These are phyloP conservation scores for Trichopoda pennipes DNA, from an alignment of 2,888 invertebrate genomes.

Conservation along the genomic window DNA sequence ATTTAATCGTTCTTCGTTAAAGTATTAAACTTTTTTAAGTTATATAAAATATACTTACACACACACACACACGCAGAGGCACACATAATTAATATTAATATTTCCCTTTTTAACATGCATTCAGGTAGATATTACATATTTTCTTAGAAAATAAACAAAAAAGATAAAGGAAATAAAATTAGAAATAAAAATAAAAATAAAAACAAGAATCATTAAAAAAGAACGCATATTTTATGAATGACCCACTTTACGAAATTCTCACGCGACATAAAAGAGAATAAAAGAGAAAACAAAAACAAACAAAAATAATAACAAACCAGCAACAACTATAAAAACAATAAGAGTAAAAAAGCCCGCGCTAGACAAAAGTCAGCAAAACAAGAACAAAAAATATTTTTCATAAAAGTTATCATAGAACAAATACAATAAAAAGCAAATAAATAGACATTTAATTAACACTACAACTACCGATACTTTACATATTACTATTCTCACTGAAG, in stretches of 20 bases:
- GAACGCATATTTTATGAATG: constrained; percentile 63
- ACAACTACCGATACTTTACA: too few relatives aligned
- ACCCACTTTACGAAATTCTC: constrained; percentile 65
- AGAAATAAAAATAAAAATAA: constrained; percentile 16
- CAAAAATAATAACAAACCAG: constrained; percentile 8
- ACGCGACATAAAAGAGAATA: constrained; percentile 50
- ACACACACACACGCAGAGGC: too few relatives aligned
- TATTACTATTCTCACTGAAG: too few relatives aligned
- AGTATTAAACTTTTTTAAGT: constrained; percentile 21
- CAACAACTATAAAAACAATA: constrained; percentile 34
- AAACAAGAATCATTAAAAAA: constrained; percentile 30
- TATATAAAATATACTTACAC: constrained; percentile 9
- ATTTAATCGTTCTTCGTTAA: neutral
- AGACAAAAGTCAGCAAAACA: constrained; percentile 19
- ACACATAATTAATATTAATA: constrained; percentile 19
- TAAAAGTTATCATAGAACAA: constrained; percentile 40
- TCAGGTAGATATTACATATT: constrained; percentile 37
- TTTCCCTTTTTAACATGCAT: constrained; percentile 55
- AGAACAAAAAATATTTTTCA: constrained; percentile 20
- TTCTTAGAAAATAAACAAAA: constrained; percentile 5
- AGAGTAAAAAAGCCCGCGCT: constrained; percentile 45
- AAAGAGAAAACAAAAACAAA: constrained; percentile 35
- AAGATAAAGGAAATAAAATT: constrained; percentile 34
- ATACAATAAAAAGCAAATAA: neutral
- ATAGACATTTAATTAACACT: too few relatives aligned